Evolutionary conservation across 2,888 invertebrate species (phyloP).

Genomic region (Pecten maximus): DNA sequence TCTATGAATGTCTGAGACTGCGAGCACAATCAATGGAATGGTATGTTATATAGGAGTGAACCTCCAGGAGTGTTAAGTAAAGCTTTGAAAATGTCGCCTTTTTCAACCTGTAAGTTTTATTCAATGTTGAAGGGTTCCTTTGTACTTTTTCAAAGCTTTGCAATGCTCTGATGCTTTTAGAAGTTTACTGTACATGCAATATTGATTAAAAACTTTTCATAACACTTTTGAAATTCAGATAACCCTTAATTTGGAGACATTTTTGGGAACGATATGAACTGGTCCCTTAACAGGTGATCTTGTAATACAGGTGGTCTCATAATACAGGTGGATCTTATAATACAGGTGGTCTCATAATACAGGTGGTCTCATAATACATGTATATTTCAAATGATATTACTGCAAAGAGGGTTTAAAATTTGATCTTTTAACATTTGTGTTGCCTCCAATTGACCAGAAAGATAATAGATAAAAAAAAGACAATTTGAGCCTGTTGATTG

Average conservation of each 20-base stretch:
- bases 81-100: conserved; percentile 3
- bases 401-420: too few relatives aligned
- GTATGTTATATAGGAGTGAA: not conserved
- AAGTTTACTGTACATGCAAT: not conserved
- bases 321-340: too few relatives aligned
- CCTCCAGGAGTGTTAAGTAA: not conserved
- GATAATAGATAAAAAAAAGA: too few relatives aligned
- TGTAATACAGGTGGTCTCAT: too few relatives aligned
- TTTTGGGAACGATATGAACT: too few relatives aligned
- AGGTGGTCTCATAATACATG: too few relatives aligned
- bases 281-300: too few relatives aligned
- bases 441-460: too few relatives aligned
- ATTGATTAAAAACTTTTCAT: not conserved
- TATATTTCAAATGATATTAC: too few relatives aligned
- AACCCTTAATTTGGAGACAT: not conserved
- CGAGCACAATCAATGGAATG: not conserved
- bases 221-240: not conserved
- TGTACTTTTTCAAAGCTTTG: not conserved
- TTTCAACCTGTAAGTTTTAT: not conserved
- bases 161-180: not conserved
- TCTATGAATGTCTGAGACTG: not conserved
- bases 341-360: too few relatives aligned
- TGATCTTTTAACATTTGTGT: too few relatives aligned
- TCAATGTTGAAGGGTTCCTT: not conserved
- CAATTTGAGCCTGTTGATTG: too few relatives aligned